These are phyloP conservation scores for Cryptotermes secundus DNA, from an alignment of 1,140 invertebrate species.

Conservation along the genomic window DNA sequence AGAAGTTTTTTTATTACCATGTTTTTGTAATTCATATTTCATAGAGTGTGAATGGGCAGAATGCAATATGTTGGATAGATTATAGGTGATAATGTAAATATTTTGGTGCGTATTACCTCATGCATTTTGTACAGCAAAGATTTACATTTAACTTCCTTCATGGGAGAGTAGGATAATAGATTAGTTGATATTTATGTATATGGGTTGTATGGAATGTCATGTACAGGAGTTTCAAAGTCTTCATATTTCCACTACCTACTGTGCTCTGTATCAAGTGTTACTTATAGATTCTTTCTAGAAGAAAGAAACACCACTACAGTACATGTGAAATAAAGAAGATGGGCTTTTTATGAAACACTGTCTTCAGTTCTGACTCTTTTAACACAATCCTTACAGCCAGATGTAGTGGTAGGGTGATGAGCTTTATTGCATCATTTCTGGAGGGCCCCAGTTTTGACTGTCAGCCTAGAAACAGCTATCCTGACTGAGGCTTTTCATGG, in stretches of 20 bases:
- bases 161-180: neutral
- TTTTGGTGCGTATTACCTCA: conserved; percentile 32
- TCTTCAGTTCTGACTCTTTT: neutral
- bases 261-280: conserved; percentile 7
- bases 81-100: conserved; percentile 34
- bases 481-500: no score
- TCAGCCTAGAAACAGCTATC: no score
- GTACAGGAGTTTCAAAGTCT: neutral
- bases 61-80: neutral
- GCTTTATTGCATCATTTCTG: no score
- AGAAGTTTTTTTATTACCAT: conserved; percentile 25
- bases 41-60: neutral
- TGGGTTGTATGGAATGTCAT: neutral
- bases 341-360: neutral
- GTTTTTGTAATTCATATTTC: conserved; percentile 30
- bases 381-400: neutral
- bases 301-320: conserved; percentile 19
- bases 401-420: no score
- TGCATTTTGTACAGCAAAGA: conserved; percentile 34
- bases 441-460: no score
- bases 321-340: neutral
- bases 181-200: conserved; percentile 14
- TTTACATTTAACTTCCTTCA: conserved; percentile 15
- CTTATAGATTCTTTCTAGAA: neutral
- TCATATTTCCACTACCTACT: neutral